Base-by-base conservation (phyloP, 2,797 vertebrate species). In the Sphenopsis melanotis region DNA sequence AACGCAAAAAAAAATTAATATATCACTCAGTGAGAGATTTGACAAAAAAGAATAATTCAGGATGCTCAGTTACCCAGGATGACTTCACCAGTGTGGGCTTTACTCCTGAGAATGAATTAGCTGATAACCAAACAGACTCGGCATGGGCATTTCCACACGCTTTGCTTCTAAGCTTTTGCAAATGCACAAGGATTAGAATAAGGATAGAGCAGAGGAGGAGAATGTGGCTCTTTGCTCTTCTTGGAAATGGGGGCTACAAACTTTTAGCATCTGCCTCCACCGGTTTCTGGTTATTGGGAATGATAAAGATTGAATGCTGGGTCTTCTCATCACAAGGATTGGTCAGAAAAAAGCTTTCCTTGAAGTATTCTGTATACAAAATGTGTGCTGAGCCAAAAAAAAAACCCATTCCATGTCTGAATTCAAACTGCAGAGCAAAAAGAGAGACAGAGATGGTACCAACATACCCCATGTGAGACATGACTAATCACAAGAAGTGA, bases 31-130 rank as follows among this genome's bases (percentile, higher is more conserved):
- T 0, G 1, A 69, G 34, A 61, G 30, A 52, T 57, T 55, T 74
- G 44, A 47, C 53, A 34, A 86, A 89, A 71, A 74, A 26, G 23
- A 44, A 20, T n/a, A 13, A 36, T 20, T 59, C 37, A 42, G 37
- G 63, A 64, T 64, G 37, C 61, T 53, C 49, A 65, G 21, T 60
- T 93, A 50, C 64, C 21, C 72, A 69, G 46, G 50, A 50, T 91
- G 87, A 78, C 55, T 92, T 90, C 81, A 91, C 7, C 69, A 87
- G 24, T 17, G 84, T 81, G 64, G 81, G 68, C n/a, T 91, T 90
- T 64, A 32, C 79, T 64, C 89, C 68, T 61, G 82, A 75, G 84
- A 75, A 78, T 71, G 69, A 92, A 91, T 49, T 23, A 89, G 37
- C 64, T 81, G 87, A 49, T 61, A 92, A 55, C 23, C 61, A 77